A percentile compares a stretch with the other conserved stretches of the same genome.
phyloP scores from a whole-genome alignment of 1,140 invertebrate genomes.

The Aphelinus certus region DNA sequence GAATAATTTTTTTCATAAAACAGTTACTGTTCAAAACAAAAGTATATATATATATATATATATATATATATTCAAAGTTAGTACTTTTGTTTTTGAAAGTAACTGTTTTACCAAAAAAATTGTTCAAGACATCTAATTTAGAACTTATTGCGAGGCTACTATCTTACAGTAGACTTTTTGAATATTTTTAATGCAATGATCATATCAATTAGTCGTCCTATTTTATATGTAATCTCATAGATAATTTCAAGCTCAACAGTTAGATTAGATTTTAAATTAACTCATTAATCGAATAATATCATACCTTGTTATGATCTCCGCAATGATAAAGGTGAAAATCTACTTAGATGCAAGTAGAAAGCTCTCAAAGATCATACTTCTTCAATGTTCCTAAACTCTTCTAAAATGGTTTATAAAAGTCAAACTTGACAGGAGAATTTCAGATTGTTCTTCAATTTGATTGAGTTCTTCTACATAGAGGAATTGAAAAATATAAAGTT shows the following conservation, averaged over 20 bases:
- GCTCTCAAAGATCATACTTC: slow-evolving; percentile 13
- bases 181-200: slow-evolving; percentile 17
- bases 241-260: slow-evolving; percentile 21
- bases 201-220: slow-evolving; percentile 22
- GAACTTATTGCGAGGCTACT: background rate
- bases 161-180: slow-evolving; percentile 12
- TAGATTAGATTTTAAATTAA: slow-evolving; percentile 16
- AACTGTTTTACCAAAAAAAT: background rate
- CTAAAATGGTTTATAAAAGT: background rate
- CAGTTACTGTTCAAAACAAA: no score
- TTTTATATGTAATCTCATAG: background rate
- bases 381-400: slow-evolving; percentile 32
- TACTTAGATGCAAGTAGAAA: background rate
- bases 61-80: no score
- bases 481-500: slow-evolving; percentile 19
- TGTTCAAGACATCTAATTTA: no score
- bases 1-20: background rate
- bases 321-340: slow-evolving; percentile 29
- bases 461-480: slow-evolving; percentile 14
- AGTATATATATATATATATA: no score
- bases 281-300: background rate
- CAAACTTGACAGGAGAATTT: background rate
- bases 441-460: slow-evolving; percentile 19
- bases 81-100: no score
- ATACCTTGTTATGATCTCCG: slow-evolving; percentile 24